Conservation (phyloP, 2,888 invertebrate species). For the Bombylius discolor region DNA sequence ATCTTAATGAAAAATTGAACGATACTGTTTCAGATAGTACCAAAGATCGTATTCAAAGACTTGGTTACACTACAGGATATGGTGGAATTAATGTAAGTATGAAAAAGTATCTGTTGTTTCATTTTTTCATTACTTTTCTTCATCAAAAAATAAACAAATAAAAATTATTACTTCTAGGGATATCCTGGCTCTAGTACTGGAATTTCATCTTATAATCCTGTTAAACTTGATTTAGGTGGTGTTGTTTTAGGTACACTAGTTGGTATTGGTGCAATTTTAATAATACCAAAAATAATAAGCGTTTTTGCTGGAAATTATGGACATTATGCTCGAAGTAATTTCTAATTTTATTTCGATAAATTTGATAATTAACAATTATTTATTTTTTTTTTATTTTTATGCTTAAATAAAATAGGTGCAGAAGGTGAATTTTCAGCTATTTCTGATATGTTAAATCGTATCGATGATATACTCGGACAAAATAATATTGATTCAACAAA, state of each 20-base stretch:
- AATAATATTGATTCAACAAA: slow-evolving; percentile 60
- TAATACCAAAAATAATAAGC: slow-evolving; percentile 65
- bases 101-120: neutral
- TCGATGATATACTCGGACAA: slow-evolving; percentile 52
- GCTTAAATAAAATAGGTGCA: slow-evolving; percentile 40
- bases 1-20: slow-evolving; percentile 24
- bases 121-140: neutral
- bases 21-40: slow-evolving; percentile 18
- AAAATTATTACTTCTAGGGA: slow-evolving; percentile 20
- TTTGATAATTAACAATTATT: neutral
- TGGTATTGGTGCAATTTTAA: slow-evolving; percentile 66
- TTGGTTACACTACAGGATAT: slow-evolving; percentile 35
- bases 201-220: slow-evolving; percentile 53
- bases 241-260: slow-evolving; percentile 66
- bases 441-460: slow-evolving; percentile 48
- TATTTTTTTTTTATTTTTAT: neutral
- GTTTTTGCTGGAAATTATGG: slow-evolving; percentile 54
- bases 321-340: slow-evolving; percentile 52
- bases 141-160: neutral
- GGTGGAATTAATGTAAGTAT: slow-evolving; percentile 18
- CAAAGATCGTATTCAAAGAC: slow-evolving; percentile 31
- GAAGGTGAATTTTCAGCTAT: slow-evolving; percentile 46
- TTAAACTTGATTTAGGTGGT: slow-evolving; percentile 71
- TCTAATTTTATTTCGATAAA: slow-evolving; percentile 2
- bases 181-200: slow-evolving; percentile 34